Evolutionary conservation across 2,797 vertebrate species (phyloP).

Genomic region (Anguilla marmorata): DNA sequence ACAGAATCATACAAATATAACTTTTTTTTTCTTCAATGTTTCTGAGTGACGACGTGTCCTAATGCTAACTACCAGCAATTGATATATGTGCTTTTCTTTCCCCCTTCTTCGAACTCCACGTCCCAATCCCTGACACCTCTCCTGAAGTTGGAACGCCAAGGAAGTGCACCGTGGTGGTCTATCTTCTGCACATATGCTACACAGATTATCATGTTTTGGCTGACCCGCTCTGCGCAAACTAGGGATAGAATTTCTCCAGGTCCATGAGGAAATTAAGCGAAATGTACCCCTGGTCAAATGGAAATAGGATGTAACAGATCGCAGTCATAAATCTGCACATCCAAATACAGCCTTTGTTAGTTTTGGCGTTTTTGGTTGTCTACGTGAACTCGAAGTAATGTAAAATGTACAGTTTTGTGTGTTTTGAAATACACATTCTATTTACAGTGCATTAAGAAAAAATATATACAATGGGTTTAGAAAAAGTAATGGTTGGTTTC

Average conservation of each 20-base stretch:
- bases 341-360: slow-evolving; percentile 69
- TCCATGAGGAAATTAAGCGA: slow-evolving; percentile 82
- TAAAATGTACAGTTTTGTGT: slow-evolving; percentile 40
- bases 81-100: slow-evolving; percentile 48
- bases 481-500: neutral
- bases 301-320: slow-evolving; percentile 69
- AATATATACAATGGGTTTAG: neutral
- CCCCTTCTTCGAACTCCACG: slow-evolving; percentile 42
- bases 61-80: slow-evolving; percentile 46
- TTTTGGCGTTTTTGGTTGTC: slow-evolving; percentile 60
- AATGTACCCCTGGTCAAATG: slow-evolving; percentile 74
- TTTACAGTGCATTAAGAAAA: neutral
- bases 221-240: slow-evolving; percentile 75
- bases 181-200: slow-evolving; percentile 83
- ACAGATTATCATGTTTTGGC: slow-evolving; percentile 85
- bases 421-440: slow-evolving; percentile 55
- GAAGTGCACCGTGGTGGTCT: slow-evolving; percentile 72
- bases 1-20: neutral
- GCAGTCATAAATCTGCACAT: slow-evolving; percentile 78
- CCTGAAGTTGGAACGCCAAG: slow-evolving; percentile 53
- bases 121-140: slow-evolving; percentile 49
- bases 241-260: slow-evolving; percentile 79
- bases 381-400: slow-evolving; percentile 51
- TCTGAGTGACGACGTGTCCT: neutral
- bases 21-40: neutral